These are phyloP conservation scores for Liopterus haemorrhoidalis DNA, from an alignment of 2,888 invertebrate species.

Conservation along the genomic window DNA sequence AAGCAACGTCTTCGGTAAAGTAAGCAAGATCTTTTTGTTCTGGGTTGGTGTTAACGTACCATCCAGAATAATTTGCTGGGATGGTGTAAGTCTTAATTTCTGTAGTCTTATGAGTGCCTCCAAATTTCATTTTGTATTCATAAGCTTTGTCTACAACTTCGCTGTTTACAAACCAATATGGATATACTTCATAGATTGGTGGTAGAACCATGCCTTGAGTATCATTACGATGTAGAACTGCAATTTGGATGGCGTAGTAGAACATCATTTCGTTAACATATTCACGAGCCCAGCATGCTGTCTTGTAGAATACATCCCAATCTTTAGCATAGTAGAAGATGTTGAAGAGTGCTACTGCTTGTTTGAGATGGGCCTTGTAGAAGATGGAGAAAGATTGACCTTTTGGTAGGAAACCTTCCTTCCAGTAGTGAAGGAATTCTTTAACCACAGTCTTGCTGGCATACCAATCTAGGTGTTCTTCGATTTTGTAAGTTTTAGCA, in stretches of 20 bases:
- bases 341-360: slow-evolving; percentile 60
- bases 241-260: slow-evolving; percentile 57
- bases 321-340: slow-evolving; percentile 65
- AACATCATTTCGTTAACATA: slow-evolving; percentile 65
- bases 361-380: slow-evolving; percentile 55
- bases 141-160: slow-evolving; percentile 63
- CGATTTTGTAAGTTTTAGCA: slow-evolving; percentile 54
- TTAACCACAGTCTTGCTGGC: slow-evolving; percentile 42
- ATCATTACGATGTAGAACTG: slow-evolving; percentile 58
- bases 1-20: slow-evolving; percentile 65
- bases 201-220: slow-evolving; percentile 61
- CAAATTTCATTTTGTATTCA: slow-evolving; percentile 53
- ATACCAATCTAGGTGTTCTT: slow-evolving; percentile 55
- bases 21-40: slow-evolving; percentile 57
- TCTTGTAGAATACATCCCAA: slow-evolving; percentile 62
- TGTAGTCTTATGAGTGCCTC: slow-evolving; percentile 36
- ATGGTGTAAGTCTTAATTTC: slow-evolving; percentile 47
- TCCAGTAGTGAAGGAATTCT: slow-evolving; percentile 51
- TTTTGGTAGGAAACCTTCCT: slow-evolving; percentile 53
- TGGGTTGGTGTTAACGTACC: slow-evolving; percentile 50
- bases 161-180: slow-evolving; percentile 63
- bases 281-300: slow-evolving; percentile 62
- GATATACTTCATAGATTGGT: slow-evolving; percentile 66
- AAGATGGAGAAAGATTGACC: slow-evolving; percentile 58
- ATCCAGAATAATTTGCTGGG: slow-evolving; percentile 57